Evolutionary conservation across 37 sponge, comb jelly and placozoan genomes (phyloP).

Genomic region (Agelas oroides): DNA sequence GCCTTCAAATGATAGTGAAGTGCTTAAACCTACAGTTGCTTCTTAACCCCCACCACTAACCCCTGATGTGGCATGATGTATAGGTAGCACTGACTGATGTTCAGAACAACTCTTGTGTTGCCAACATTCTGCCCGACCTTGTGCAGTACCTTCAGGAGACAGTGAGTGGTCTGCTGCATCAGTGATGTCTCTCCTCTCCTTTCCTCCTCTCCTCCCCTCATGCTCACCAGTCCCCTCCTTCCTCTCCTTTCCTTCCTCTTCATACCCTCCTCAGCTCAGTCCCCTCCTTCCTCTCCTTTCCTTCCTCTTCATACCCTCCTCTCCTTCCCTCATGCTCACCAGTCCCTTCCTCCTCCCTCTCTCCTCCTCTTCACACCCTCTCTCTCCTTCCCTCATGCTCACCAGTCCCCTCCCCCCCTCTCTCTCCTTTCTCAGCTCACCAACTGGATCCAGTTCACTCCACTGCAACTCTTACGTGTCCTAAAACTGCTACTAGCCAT

Average conservation of each 20-base stretch:
- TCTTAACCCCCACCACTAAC: too few species aligned
- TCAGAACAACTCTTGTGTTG: slow-evolving; percentile 49
- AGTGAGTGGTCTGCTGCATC: slow-evolving; percentile 24
- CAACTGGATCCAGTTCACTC: slow-evolving; percentile 36
- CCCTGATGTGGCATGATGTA: neutral
- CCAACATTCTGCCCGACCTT: slow-evolving; percentile 67
- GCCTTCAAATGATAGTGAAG: too few species aligned
- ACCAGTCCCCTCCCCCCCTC: neutral
- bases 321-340: too few species aligned
- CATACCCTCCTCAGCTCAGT: neutral
- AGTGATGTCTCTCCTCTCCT: neutral
- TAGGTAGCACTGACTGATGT: slow-evolving; percentile 73
- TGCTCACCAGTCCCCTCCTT: neutral
- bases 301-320: neutral
- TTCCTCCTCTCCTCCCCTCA: neutral
- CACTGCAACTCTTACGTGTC: slow-evolving; percentile 49
- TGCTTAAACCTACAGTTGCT: too few species aligned
- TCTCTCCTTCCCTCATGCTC: neutral
- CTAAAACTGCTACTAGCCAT: slow-evolving; percentile 54
- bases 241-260: neutral
- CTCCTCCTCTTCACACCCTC: neutral
- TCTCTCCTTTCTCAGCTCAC: slow-evolving; percentile 22
- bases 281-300: neutral
- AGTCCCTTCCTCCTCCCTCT: neutral
- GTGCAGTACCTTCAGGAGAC: slow-evolving; percentile 61